Base-by-base conservation (phyloP, 2,797 vertebrate species). In the Cuniculus paca region DNA sequence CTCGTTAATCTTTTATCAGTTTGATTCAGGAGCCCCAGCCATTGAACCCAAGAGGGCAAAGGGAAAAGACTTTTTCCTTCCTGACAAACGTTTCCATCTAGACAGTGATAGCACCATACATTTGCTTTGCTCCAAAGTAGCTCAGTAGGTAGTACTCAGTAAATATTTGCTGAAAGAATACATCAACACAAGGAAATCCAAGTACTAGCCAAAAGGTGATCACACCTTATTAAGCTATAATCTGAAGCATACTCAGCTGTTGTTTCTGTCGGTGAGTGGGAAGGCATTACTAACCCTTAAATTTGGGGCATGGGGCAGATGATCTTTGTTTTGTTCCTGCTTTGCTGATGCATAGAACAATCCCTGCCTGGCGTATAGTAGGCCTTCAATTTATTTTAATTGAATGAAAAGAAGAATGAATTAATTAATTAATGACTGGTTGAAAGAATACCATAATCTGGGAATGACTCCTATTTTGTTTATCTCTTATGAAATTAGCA, bases 81-180 rank as follows among this genome's bases (percentile, higher is more conserved):
- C n/a, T 22, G 50, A 61, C n/a, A n/a, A n/a, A n/a, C 6, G 28
- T 74, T 61, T 75, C 81, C 70, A 31, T 48, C 72, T 80, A 52
- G n/a, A 63, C 11, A 63, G 56, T 24, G 61, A 96, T 68, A 48
- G 5, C 61, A 60, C 2, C 0, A 52, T 28, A 42, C 16, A 14
- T 61, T 91, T 93, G 61, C 50, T 26, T 90, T 70, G 39, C 45
- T 94, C 34, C 91, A 80, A 68, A 78, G 28, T 87, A 72, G 60
- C 8, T 56, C 26, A 60, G 54, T 39, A 80, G 77, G 86, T 68
- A 72, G 77, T 90, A 65, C 22, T n/a, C 31, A 45, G 60, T 65
- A 83, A 92, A 80, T 92, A 90, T 85, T 96, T 92, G 78, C 50
- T 50, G 42, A 91, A 84, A 82, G 82, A 96, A 68, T 72, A 34